Evolutionary conservation across 2,888 invertebrate genomes (phyloP), one percentile per base, ranked within the genome.

Genomic region (Machimus rusticus): DNA sequence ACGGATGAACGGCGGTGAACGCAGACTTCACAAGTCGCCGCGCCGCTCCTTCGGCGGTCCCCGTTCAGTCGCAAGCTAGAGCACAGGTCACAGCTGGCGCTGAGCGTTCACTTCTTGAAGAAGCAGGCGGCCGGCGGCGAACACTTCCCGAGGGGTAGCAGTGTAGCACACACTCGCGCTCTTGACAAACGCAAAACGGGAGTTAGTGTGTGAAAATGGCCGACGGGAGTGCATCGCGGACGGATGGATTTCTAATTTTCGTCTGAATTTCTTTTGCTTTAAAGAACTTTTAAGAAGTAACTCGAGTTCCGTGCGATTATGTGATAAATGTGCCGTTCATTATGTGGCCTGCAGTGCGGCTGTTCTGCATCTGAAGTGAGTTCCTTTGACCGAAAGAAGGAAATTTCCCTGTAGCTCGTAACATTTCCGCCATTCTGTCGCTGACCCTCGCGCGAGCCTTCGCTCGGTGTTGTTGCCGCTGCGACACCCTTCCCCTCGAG

Each of bases 161-260:
- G 78, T 51, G 46, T 79, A 79, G 51, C 46, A 79, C 31, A 79
- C 79, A 79, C 28, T 79, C 51, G 51, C 51, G 79, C 51, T 46
- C 23, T 0, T 12, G 31, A 79, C 39, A 66, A 57, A 82, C 43
- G 43, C 43, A 43, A 14, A 46, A 46, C 82, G 82, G 82, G 37
- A 85, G 23, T 74, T 78, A 86, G 86, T 86, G 66, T 86, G 66
- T 79, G 79, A 86, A 86, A 79, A 86, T 86, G 86, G 86, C 86
- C 28, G 86, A 86, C 79, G 79, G 55, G 51, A 79, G 31, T 86
- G 57, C 74, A 66, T 28, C 39, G 57, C 57, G 43, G n/a, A n/a
- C 66, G 86, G 55, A 34, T 46, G 57, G 23, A 19, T 74, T 74
- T 46, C 28, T 85, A 74, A 19, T 57, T 84, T 84, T 39, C 81